Evolutionary conservation across 2,888 invertebrate species (phyloP), one percentile per base, ranked within the genome.

Genomic region (Lasioglossum calceatum): DNA sequence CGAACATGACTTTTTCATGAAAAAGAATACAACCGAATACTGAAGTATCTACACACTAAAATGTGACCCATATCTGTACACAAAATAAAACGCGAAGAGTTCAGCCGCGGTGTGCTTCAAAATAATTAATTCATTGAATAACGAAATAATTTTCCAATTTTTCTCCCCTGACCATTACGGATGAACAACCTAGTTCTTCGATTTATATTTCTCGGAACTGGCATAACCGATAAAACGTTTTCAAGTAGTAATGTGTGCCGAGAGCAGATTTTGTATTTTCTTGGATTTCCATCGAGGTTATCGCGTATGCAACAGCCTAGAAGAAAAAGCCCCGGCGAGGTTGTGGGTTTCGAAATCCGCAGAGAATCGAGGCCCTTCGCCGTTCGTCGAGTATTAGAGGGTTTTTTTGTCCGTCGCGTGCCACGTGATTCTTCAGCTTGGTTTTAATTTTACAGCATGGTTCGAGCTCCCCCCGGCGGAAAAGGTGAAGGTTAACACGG

Each of bases 401-500:
- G 23, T 47, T 73, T 73, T 72, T 14, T 12, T 8, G 4, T 1
- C 3, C 36, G 32, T 44, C 14, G 72, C 14, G 72, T 14, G 32
- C 1, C 19, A 47, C 47, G 73, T 50, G 44, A 27, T 47, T 73
- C 73, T 50, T 73, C 27, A 27, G 50, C 19, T 36, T 19, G 73
- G 10, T 27, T 73, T 73, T 73, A 47, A 32, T 50, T 73, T 73
- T 50, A 10, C 32, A 73, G 73, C 73, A 73, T 44, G 47, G 10
- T 73, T 73, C 50, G 19, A 42, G 23, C 73, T 47, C 10, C 8
- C 23, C 50, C 1, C 32, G 19, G 32, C 64, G 16, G 47, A 23
- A 32, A 32, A 73, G 73, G 73, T 50, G 73, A 73, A 73, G 73
- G 73, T 73, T 73, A 73, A 50, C 23, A 23, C 23, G n/a, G 39